Evolutionary conservation across 2,113 vertebrate species (phyloP).

Genomic region (Aix galericulata): DNA sequence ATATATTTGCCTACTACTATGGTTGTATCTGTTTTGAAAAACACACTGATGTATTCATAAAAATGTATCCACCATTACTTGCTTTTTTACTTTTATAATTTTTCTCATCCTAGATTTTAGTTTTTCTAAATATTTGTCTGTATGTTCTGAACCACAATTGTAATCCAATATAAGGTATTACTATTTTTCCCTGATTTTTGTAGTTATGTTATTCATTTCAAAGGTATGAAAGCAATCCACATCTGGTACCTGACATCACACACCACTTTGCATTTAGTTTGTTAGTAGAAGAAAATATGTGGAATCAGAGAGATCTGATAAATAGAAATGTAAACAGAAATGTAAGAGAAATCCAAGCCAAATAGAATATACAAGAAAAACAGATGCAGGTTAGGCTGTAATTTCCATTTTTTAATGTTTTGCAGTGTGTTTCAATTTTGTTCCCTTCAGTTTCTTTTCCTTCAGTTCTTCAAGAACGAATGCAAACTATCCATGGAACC

Average conservation of each 20-base stretch:
- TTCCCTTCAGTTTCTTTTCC: background rate
- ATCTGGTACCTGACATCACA: background rate
- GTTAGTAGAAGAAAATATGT: background rate
- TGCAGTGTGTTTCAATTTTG: background rate
- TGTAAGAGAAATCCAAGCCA: background rate
- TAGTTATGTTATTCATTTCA: background rate
- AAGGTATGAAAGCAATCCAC: background rate
- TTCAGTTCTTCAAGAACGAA: background rate
- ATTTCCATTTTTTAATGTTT: background rate
- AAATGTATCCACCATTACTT: background rate
- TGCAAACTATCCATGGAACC: background rate
- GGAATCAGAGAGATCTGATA: background rate
- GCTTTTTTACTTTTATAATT: background rate
- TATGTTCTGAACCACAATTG: background rate
- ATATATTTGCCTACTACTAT: background rate
- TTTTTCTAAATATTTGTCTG: background rate
- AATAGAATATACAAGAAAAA: background rate
- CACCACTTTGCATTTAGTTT: background rate
- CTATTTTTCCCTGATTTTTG: background rate
- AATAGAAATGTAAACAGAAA: background rate
- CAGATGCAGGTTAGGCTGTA: background rate
- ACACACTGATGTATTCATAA: background rate
- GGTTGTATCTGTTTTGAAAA: background rate
- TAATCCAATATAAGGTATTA: background rate
- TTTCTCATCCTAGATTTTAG: background rate